These are phyloP conservation scores for Formica selysi DNA, from an alignment of 1,140 invertebrate species.

Conservation along the genomic window DNA sequence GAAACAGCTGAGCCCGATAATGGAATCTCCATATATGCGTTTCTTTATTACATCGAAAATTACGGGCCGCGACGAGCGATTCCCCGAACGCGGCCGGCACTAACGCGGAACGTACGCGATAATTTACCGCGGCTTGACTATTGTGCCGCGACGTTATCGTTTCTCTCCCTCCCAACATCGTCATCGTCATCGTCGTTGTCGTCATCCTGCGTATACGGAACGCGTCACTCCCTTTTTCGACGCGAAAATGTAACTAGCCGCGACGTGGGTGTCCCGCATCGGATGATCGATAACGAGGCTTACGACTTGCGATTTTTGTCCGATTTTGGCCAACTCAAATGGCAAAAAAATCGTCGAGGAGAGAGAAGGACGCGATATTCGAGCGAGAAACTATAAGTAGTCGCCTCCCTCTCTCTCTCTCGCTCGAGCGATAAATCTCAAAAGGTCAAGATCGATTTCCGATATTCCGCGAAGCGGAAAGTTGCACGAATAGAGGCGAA, in stretches of 20 bases:
- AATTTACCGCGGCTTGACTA: constrained; percentile 60
- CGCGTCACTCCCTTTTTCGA: constrained; percentile 24
- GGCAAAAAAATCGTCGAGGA: background rate
- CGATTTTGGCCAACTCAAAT: constrained; percentile 10
- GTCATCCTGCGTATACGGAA: background rate
- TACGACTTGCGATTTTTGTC: background rate
- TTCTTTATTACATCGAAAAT: constrained; percentile 76
- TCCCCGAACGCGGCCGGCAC: constrained; percentile 59
- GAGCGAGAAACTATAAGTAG: constrained; percentile 13
- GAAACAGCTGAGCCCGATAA: constrained; percentile 72
- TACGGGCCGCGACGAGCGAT: constrained; percentile 66
- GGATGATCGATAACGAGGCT: constrained; percentile 13
- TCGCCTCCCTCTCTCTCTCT: background rate
- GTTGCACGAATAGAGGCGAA: background rate
- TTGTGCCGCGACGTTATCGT: constrained; percentile 50
- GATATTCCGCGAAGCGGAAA: constrained; percentile 22
- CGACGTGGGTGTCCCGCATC: constrained; percentile 30
- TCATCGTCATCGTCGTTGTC: background rate
- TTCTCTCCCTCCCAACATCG: background rate
- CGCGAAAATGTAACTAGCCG: constrained; percentile 2
- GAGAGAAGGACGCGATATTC: background rate
- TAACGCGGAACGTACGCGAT: constrained; percentile 57
- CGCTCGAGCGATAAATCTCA: constrained; percentile 23
- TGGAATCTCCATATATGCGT: constrained; percentile 75
- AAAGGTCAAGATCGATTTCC: constrained; percentile 51